Evolutionary conservation across 2,797 vertebrate genomes (phyloP), one percentile per base, ranked within the genome.

Genomic region (Lerista edwardsae): DNA sequence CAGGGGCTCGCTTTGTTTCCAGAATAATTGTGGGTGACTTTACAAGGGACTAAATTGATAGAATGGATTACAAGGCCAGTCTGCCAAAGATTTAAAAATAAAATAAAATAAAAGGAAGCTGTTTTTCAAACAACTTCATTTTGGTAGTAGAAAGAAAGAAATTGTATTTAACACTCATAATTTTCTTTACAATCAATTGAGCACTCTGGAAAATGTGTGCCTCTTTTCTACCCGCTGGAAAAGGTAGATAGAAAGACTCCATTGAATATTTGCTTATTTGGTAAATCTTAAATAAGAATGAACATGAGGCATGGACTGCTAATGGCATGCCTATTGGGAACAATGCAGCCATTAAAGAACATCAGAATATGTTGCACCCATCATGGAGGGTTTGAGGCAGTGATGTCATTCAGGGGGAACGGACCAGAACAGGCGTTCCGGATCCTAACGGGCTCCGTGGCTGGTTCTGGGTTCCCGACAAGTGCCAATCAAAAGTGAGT

Each of bases 1-100:
- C 29, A 93, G 31, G 3, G 51, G n/a, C 12, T 83, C 85, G 3
- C 1, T 93, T 89, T 91, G 80, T 87, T 82, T 79, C 65, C 8
- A 81, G 2, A 64, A 51, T 64, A 79, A 64, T 75, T 62, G 71
- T 68, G 9, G 84, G 6, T 72, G 44, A 86, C 44, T 91, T 83
- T 87, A 71, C 65, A 0, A 39, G 1, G 65, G 11, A 0, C 8
- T 79, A 72, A 84, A 89, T 29, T 71, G 41, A 81, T 29, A 14
- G 17, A 29, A 67, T 36, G 10, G 3, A n/a, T 86, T 89, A 80
- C 68, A 39, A 0, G 81, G 76, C 4, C 29, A 6, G 62, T 74
- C 15, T 68, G 29, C 31, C 39, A 87, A 76, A 44, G 9, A 1
- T 83, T 29, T 51, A 51, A 2, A 55, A 55, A 55, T 17, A 19